These are phyloP conservation scores for Amitus sp. DNA, from an alignment of 2,888 invertebrate species.

Conservation along the genomic window DNA sequence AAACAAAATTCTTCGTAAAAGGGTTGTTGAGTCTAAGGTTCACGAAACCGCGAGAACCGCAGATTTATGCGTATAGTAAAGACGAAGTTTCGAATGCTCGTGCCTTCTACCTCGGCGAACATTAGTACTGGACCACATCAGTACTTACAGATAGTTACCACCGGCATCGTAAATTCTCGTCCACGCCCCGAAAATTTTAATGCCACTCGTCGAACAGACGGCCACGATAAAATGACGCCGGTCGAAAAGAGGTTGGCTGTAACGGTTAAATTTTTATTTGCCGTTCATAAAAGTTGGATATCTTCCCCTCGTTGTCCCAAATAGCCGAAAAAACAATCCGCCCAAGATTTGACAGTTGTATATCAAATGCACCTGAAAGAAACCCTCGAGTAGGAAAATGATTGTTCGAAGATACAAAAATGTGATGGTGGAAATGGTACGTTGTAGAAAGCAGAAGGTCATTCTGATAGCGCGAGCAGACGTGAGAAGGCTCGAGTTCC, in stretches of 20 bases:
- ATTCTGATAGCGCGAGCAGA: constrained; percentile 41
- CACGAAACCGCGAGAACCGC: constrained; percentile 47
- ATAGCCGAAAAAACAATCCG: no score
- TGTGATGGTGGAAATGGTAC: constrained; percentile 14
- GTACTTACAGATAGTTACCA: constrained; percentile 63
- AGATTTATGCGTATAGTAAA: constrained; percentile 62
- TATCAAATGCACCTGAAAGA: no score
- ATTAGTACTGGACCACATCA: constrained; percentile 31
- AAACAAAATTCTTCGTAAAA: constrained; percentile 57
- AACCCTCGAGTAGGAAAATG: no score
- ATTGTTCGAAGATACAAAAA: constrained; percentile 7
- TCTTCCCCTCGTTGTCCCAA: constrained; percentile 23
- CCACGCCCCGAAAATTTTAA: constrained; percentile 61
- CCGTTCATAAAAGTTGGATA: constrained; percentile 23
- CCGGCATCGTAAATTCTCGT: constrained; percentile 62
- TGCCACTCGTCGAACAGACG: constrained; percentile 46
- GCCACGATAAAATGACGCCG: constrained; percentile 37
- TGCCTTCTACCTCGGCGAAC: constrained; percentile 30
- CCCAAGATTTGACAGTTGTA: no score
- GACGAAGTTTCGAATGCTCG: constrained; percentile 36
- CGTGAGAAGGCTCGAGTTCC: constrained; percentile 60
- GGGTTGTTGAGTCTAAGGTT: constrained; percentile 50
- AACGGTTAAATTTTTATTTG: constrained; percentile 30
- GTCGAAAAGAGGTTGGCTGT: constrained; percentile 20
- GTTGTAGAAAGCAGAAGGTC: constrained; percentile 29